Evolutionary conservation across 2,113 vertebrate genomes (phyloP).

Genomic region (Turdus rufiventris): DNA sequence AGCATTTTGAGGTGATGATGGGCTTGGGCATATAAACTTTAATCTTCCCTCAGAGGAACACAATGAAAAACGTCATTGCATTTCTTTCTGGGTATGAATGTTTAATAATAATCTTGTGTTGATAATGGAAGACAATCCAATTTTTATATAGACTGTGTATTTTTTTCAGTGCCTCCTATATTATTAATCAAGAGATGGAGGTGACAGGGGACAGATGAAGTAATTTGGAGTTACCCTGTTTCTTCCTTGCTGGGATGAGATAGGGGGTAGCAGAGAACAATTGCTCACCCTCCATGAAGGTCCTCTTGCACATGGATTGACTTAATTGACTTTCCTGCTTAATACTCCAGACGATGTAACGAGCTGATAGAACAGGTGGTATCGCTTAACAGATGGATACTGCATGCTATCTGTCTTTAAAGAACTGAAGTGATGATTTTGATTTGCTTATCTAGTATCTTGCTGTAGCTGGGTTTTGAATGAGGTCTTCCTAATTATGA

Average conservation of each 20-base stretch:
- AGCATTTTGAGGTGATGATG: neutral
- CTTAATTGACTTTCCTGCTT: conserved; percentile 22
- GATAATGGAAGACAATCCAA: neutral
- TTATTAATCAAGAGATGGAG: neutral
- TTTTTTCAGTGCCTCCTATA: neutral
- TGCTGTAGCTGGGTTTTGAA: conserved; percentile 24
- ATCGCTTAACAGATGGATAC: conserved; percentile 26
- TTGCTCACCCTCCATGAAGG: neutral
- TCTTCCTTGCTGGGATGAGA: neutral
- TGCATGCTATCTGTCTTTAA: conserved; percentile 40
- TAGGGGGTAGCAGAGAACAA: neutral
- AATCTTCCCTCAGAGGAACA: neutral
- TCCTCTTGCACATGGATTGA: neutral
- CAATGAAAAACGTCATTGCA: neutral
- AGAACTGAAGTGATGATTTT: conserved; percentile 42
- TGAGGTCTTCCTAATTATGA: conserved; percentile 48
- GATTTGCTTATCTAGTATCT: conserved; percentile 41
- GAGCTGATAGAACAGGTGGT: conserved; percentile 37
- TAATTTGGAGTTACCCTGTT: neutral
- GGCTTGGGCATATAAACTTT: neutral
- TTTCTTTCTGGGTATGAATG: neutral
- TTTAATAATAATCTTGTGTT: neutral
- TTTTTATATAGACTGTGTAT: neutral
- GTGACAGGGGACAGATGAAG: neutral
- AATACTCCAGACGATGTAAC: neutral